A percentile compares a stretch with the other conserved stretches of the same genome.
These are phyloP conservation scores for Gnatocerus cornutus DNA, from an alignment of 2,888 invertebrate genomes.

Conservation along the genomic window DNA sequence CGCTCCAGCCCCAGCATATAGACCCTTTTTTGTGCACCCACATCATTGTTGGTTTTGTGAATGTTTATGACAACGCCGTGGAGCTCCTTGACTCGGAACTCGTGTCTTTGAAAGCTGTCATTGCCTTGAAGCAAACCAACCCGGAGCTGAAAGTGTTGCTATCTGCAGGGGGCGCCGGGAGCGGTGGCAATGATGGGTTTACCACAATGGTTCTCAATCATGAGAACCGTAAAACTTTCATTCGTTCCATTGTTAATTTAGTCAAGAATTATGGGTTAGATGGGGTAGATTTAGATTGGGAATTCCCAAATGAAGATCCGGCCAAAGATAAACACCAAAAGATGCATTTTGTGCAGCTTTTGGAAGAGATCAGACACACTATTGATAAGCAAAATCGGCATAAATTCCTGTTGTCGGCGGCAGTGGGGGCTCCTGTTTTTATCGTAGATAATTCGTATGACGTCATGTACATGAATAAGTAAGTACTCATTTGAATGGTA, in stretches of 20 bases:
- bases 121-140: conserved; percentile 75
- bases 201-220: conserved; percentile 83
- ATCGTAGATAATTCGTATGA: conserved; percentile 87
- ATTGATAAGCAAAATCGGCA: conserved; percentile 75
- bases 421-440: conserved; percentile 85
- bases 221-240: conserved; percentile 78
- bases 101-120: conserved; percentile 57
- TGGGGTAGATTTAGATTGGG: conserved; percentile 89
- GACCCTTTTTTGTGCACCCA: conserved; percentile 87
- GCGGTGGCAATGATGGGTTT: conserved; percentile 75
- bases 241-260: conserved; percentile 72
- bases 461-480: conserved; percentile 83
- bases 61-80: conserved; percentile 77
- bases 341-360: conserved; percentile 83
- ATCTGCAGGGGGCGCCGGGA: conserved; percentile 80
- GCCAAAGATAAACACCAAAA: conserved; percentile 74
- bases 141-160: conserved; percentile 83
- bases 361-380: conserved; percentile 82
- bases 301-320: conserved; percentile 80
- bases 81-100: conserved; percentile 70
- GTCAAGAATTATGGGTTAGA: conserved; percentile 76
- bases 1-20: conserved; percentile 70
- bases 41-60: conserved; percentile 85
- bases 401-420: conserved; percentile 80
- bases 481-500: conserved; percentile 59